phyloP scores from a whole-genome alignment of 2,797 vertebrate genomes.

The Cygnus olor region DNA sequence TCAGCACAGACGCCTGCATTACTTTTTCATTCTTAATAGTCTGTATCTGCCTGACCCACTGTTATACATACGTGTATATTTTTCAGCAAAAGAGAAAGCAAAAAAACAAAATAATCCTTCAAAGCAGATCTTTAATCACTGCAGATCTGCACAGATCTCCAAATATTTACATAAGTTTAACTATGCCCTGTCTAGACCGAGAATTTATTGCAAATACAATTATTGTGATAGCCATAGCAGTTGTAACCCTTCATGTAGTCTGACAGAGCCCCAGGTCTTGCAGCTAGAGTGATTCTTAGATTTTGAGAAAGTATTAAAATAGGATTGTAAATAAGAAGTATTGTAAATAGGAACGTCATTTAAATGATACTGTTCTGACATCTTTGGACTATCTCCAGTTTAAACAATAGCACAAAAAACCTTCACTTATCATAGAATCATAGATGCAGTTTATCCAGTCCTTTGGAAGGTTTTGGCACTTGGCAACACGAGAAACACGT shows the following conservation, averaged over 20 bases:
- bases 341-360: background rate
- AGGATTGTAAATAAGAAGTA: background rate
- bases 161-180: slow-evolving; percentile 39
- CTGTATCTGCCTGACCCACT: slow-evolving; percentile 43
- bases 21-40: slow-evolving; percentile 45
- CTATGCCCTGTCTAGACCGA: background rate
- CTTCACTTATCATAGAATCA: background rate
- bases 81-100: background rate
- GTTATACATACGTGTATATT: background rate
- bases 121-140: slow-evolving; percentile 1
- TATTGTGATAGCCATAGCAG: background rate
- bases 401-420: background rate
- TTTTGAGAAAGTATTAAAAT: background rate
- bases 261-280: background rate
- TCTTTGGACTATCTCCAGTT: background rate
- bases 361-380: background rate
- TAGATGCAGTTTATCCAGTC: too few species aligned
- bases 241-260: background rate
- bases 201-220: background rate
- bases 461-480: background rate
- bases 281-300: background rate
- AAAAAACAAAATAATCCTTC: background rate
- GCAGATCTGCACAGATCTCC: background rate
- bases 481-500: background rate
- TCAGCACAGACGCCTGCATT: slow-evolving; percentile 51